Evolutionary conservation across 2,797 vertebrate genomes (phyloP).

Genomic region (Catharus ustulatus): DNA sequence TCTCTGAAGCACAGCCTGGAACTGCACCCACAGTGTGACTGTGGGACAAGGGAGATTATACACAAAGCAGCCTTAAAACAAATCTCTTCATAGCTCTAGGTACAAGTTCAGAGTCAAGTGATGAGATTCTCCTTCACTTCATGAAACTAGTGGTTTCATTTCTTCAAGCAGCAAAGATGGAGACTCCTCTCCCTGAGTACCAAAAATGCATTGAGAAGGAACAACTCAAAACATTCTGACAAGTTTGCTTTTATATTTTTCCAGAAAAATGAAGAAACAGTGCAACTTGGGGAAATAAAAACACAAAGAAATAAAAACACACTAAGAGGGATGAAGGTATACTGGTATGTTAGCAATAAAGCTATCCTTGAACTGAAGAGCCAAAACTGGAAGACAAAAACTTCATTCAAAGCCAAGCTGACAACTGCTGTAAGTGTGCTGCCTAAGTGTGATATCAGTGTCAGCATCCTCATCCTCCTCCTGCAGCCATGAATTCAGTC

Average conservation of each 20-base stretch:
- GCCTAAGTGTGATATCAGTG: no score
- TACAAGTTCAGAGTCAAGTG: neutral
- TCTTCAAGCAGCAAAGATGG: neutral
- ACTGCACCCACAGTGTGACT: neutral
- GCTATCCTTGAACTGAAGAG: neutral
- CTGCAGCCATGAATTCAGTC: neutral
- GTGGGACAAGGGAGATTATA: neutral
- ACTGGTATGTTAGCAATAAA: neutral
- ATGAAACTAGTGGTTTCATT: accelerated
- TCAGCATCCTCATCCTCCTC: neutral
- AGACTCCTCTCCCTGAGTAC: neutral
- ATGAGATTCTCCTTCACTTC: neutral
- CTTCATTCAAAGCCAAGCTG: accelerated
- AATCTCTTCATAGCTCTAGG: neutral
- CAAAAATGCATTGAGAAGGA: neutral
- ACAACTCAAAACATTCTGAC: neutral
- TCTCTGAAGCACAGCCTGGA: neutral
- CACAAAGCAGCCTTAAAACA: neutral
- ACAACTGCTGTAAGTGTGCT: neutral
- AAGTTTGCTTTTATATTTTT: neutral
- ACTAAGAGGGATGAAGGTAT: neutral
- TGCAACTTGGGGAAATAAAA: neutral
- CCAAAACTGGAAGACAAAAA: neutral
- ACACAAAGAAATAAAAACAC: neutral
- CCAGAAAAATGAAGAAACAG: neutral